Percentiles rank a stretch among this genome's conserved stretches.
Evolutionary conservation across 2,888 invertebrate genomes (phyloP).

Genomic region (Campoletis raptor): DNA sequence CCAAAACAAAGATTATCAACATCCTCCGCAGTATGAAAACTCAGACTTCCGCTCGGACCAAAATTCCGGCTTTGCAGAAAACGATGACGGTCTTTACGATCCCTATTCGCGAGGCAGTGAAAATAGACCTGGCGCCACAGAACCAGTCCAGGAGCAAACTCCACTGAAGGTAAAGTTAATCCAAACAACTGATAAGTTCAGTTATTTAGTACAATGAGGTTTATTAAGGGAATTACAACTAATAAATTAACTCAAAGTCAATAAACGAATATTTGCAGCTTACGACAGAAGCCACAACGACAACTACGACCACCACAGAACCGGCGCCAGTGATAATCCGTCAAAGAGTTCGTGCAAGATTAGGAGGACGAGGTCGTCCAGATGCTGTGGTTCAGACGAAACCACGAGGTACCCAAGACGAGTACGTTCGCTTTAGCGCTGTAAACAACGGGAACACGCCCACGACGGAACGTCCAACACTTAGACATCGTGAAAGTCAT

Average conservation of each 20-base stretch:
- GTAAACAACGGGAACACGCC: conserved; percentile 76
- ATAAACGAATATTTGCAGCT: conserved; percentile 22
- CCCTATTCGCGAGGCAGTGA: conserved; percentile 42
- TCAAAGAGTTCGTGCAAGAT: conserved; percentile 78
- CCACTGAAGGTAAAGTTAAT: conserved; percentile 56
- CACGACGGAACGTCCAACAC: conserved; percentile 55
- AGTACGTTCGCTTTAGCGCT: conserved; percentile 82
- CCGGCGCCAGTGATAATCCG: conserved; percentile 77
- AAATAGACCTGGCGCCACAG: conserved; percentile 22
- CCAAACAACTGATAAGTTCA: not conserved
- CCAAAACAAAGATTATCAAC: conserved; percentile 63
- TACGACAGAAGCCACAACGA: conserved; percentile 66
- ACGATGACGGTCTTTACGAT: conserved; percentile 47
- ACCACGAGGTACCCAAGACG: conserved; percentile 80
- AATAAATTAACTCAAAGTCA: not conserved
- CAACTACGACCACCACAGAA: conserved; percentile 75
- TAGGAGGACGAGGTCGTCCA: conserved; percentile 76
- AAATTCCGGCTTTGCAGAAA: conserved; percentile 27
- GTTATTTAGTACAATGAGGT: not conserved
- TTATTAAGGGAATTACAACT: not conserved
- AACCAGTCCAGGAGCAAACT: conserved; percentile 41
- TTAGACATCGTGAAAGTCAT: conserved; percentile 65
- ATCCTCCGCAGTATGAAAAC: conserved; percentile 49
- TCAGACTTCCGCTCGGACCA: conserved; percentile 30
- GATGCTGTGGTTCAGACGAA: conserved; percentile 81